Base-by-base conservation (phyloP, 2,888 invertebrate species). In the Eurytoma adleriae region DNA sequence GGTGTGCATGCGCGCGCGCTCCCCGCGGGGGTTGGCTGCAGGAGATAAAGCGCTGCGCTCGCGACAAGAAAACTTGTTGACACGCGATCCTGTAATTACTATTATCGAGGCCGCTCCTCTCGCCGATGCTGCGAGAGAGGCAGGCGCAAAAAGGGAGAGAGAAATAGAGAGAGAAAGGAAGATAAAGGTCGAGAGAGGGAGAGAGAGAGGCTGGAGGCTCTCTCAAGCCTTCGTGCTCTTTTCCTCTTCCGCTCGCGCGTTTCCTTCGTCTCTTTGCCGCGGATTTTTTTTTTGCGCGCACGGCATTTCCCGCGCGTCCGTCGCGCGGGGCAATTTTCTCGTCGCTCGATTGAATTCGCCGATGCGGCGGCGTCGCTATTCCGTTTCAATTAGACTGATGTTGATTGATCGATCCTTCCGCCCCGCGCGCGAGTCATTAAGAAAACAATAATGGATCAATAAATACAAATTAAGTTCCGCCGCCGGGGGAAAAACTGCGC, bases 391-490 rank as follows among this genome's bases (percentile, higher is more conserved):
- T 72, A 76, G 71, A 62, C 12, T 68, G 5, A 20, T 48, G 52
- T 72, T 80, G 80, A 80, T 80, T 50, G 71, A 80, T 80, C 20
- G 76, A 30, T 48, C 56, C 68, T 80, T 67, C 56, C 59, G 67
- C 59, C 30, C n/a, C n/a, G n/a, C n/a, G n/a, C n/a, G 4, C 2
- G 30, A 30, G 30, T 30, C 30, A 30, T 30, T 30, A 92, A 85
- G 93, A 88, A 88, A 92, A 30, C 30, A 30, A 30, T 30, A 30
- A 30, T 30, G 30, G 30, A 30, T 30, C 30, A 30, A 30, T 30
- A 30, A 30, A 30, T 30, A 30, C 30, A 30, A 30, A 30, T 30
- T 30, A 30, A 30, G 30, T 30, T 30, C 4, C 4, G 30, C 30
- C 30, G 30, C 30, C 30, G 30, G 30, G 4, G 30, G 4, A 30